Evolutionary conservation across 2,888 invertebrate species (phyloP), one percentile per base, ranked within the genome.

Genomic region (Trissonchulus sp.): DNA sequence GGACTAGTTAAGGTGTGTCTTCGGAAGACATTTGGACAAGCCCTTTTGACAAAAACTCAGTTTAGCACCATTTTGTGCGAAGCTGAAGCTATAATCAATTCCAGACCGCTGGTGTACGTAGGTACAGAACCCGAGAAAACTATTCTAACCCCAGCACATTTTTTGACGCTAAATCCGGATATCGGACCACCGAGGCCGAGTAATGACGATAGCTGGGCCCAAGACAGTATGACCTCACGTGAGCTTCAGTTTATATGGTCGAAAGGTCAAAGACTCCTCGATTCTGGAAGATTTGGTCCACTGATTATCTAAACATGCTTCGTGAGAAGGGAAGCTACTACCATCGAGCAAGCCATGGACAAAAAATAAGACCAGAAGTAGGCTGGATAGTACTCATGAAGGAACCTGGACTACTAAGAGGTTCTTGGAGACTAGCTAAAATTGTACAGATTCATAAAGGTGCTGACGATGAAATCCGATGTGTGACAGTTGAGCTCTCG

Each of bases 1-100:
- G 80, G 83, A 3, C 72, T 84, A 2, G 60, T 86, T 2, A 87
- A 87, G 77, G 75, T 76, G 8, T 23, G 28, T 36, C 34, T 74
- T 23, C 74, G 74, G 33, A 74, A 33, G n/a, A 30, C 30, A n/a
- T n/a, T 74, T 74, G 31, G 33, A 75, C 30, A 31, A 75, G 30
- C 31, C 30, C 33, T 23, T 15, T 35, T 74, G 18, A 8, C 15
- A 2, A 75, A n/a, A 23, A 31, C 23, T 31, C 74, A 74, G 36
- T 34, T 74, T 72, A 23, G 23, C 8, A 74, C 74, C n/a, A 2
- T 74, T 8, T n/a, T 75, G 23, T n/a, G 75, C 2, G 75, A 74
- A 74, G 74, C 74, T 8, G 74, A 74, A 75, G 74, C 74, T 31
- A 35, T 74, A n/a, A 33, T 74, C 30, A 65, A 74, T 74, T 74